Conservation (phyloP, 1,140 invertebrate genomes). For the Neodiprion lecontei region DNA sequence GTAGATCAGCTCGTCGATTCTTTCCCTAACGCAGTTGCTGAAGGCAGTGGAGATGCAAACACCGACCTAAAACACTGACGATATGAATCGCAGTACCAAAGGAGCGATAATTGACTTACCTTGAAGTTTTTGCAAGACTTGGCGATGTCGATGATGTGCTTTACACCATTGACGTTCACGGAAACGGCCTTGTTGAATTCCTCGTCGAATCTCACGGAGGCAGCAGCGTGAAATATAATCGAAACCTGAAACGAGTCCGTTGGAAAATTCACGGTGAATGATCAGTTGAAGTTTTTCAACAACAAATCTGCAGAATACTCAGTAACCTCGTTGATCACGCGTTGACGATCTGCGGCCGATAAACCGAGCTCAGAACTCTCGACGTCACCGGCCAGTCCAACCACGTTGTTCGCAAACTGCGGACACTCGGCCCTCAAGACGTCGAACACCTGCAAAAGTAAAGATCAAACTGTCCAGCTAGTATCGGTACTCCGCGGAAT, state of each 20-base stretch:
- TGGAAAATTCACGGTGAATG: conserved; percentile 9
- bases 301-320: too few species aligned
- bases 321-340: too few species aligned
- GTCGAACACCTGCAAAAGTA: too few species aligned
- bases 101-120: conserved; percentile 40
- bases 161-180: conserved; percentile 72
- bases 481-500: too few species aligned
- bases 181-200: conserved; percentile 66
- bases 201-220: conserved; percentile 74
- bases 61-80: conserved; percentile 37
- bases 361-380: too few species aligned
- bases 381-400: too few species aligned
- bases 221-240: conserved; percentile 71
- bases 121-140: conserved; percentile 60
- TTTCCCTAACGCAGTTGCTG: conserved; percentile 40
- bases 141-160: conserved; percentile 61
- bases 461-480: too few species aligned
- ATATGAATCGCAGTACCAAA: neutral
- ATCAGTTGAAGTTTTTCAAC: too few species aligned
- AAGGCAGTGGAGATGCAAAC: conserved; percentile 63
- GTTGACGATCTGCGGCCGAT: too few species aligned
- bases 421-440: too few species aligned
- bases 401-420: too few species aligned
- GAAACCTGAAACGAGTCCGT: conserved; percentile 49
- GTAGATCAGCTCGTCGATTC: conserved; percentile 26